Evolutionary conservation across 2,113 vertebrate species (phyloP).

Genomic region (Sylvilagus bachmani): DNA sequence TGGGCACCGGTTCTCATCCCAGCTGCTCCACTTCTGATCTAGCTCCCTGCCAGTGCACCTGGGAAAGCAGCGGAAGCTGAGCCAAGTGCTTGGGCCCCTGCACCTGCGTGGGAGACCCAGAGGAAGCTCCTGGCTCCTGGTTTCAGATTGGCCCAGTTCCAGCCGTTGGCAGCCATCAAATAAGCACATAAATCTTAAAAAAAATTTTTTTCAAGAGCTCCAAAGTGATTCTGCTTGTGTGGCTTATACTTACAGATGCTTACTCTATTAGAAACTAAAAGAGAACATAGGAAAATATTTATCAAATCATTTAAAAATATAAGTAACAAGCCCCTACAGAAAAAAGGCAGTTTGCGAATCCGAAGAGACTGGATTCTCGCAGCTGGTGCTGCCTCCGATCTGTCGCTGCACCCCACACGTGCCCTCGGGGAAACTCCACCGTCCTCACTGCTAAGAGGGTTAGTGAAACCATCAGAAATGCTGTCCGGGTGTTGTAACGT

Average conservation of each 20-base stretch:
- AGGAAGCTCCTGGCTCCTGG: no score
- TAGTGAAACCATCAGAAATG: background rate
- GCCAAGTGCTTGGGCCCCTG: no score
- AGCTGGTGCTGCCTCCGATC: background rate
- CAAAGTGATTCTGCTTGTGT: conserved; percentile 30
- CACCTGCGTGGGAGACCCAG: no score
- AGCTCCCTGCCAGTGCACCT: no score
- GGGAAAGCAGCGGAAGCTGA: no score
- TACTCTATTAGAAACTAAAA: conserved; percentile 6
- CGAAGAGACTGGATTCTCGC: background rate
- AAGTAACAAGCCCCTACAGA: background rate
- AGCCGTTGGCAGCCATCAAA: no score
- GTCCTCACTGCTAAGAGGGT: background rate
- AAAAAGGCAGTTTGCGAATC: background rate
- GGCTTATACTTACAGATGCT: background rate
- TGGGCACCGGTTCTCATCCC: no score
- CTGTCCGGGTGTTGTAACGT: no score
- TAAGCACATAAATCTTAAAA: no score
- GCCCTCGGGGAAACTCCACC: background rate
- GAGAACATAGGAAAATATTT: background rate
- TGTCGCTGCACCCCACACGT: accelerated
- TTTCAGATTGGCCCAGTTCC: no score
- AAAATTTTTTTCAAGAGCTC: background rate
- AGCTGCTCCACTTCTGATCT: no score
- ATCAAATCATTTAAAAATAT: conserved; percentile 1